Conservation (phyloP, 1,140 invertebrate genomes). For the Caenorhabditis latens region DNA sequence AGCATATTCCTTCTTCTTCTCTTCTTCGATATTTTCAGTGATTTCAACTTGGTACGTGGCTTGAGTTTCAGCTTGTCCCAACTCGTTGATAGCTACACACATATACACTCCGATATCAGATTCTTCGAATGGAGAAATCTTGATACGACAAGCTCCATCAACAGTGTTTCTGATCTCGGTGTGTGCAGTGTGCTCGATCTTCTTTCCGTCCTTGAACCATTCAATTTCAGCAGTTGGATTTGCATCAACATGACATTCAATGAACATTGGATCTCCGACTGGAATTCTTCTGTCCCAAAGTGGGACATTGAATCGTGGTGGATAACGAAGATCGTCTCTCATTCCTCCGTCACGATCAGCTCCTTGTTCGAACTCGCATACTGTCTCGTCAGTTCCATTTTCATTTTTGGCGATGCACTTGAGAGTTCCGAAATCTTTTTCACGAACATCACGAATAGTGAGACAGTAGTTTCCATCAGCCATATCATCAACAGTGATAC, state of each 20-base stretch:
- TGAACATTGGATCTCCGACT: conserved; percentile 72
- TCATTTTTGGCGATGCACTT: conserved; percentile 78
- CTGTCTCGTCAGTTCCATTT: conserved; percentile 78
- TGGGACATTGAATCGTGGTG: conserved; percentile 77
- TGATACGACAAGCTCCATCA: conserved; percentile 89
- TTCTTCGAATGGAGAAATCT: conserved; percentile 88
- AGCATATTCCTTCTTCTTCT: conserved; percentile 68
- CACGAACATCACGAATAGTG: conserved; percentile 76
- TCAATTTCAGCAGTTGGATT: conserved; percentile 75
- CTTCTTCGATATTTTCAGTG: conserved; percentile 67
- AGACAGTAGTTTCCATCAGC: conserved; percentile 74
- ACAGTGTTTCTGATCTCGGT: conserved; percentile 84
- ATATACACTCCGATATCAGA: conserved; percentile 93
- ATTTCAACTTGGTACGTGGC: conserved; percentile 87
- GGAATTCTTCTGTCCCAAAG: conserved; percentile 76
- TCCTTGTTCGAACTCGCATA: conserved; percentile 72
- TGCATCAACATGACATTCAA: conserved; percentile 77
- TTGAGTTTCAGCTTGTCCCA: conserved; percentile 87
- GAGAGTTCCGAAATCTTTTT: conserved; percentile 79
- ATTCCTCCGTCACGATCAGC: conserved; percentile 60
- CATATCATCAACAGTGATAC: conserved; percentile 73
- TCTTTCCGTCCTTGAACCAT: conserved; percentile 72
- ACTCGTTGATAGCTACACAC: conserved; percentile 91
- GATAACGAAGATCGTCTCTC: conserved; percentile 71
- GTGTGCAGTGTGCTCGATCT: conserved; percentile 84